Percentiles rank a stretch among this genome's conserved stretches.
Evolutionary conservation across 1,140 invertebrate species (phyloP).

Genomic region (Papilio dardanus): DNA sequence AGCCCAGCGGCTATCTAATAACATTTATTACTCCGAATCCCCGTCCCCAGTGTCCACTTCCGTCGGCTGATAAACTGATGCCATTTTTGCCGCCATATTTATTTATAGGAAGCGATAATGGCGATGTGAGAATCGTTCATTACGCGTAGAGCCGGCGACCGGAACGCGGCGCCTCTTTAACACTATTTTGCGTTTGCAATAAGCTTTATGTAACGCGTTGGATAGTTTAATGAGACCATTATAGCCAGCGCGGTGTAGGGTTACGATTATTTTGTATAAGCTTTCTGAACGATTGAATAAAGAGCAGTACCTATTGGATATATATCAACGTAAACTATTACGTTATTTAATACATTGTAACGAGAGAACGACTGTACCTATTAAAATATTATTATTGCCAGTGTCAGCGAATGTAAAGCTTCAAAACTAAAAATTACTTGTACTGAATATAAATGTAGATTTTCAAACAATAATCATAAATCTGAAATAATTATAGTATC

Average conservation of each 20-base stretch:
- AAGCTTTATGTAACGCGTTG: not conserved
- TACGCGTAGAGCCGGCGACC: constrained; percentile 48
- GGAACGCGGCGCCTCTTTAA: constrained; percentile 43
- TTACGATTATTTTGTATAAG: not conserved
- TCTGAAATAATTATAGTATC: not conserved
- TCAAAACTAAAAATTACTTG: no score
- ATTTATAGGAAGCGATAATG: constrained; percentile 79
- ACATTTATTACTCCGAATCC: constrained; percentile 77
- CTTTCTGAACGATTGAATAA: not conserved
- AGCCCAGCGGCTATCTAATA: constrained; percentile 81
- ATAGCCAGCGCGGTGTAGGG: not conserved
- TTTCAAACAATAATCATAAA: no score
- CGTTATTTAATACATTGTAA: no score
- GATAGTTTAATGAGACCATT: constrained; percentile 26
- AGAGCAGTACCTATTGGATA: no score
- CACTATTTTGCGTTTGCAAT: constrained; percentile 30
- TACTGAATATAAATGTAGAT: no score
- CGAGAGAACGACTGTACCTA: no score
- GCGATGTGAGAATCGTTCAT: constrained; percentile 66
- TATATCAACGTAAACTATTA: no score
- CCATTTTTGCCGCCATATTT: constrained; percentile 81
- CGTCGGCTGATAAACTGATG: constrained; percentile 76
- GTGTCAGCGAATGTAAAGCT: no score
- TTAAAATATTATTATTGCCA: no score
- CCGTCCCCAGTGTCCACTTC: constrained; percentile 77